Evolutionary conservation across 2,113 vertebrate genomes (phyloP), one percentile per base, ranked within the genome.

Genomic region (Coreoperca whiteheadi): DNA sequence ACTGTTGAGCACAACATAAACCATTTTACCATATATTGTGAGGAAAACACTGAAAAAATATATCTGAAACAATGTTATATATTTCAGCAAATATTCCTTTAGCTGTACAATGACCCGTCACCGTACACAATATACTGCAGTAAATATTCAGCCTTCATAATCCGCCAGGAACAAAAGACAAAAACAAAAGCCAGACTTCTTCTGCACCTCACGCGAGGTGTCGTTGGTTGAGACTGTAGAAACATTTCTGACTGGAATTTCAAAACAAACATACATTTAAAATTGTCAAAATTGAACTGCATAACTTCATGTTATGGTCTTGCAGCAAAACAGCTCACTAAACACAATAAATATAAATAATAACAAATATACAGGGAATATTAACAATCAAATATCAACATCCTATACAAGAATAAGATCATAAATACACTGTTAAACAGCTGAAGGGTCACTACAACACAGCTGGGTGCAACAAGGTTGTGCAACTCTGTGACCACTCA

Each of bases 401-500:
- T 90, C 95, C 97, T 90, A 77, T 91, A 91, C 86, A 92, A 88
- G 85, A 63, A 81, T 82, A 92, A 94, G 81, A 88, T 97, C 98
- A 98, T 98, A 98, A 98, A 98, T 98, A 98, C 93, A 97, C 82
- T 88, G 95, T 97, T 97, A 97, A 97, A 97, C 96, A 96, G 96
- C 95, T 87, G 85, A 95, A 88, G 93, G 93, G 95, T 93, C 93
- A 93, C 93, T 94, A 89, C 82, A 64, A 92, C 94, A 95, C 92
- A 86, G 94, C 93, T 93, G 86, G 96, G 96, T 93, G 96, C 96
- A 95, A 96, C 95, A 92, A 82, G 90, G 93, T 9, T 92, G 94
- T 94, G 93, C 92, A 83, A 79, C 90, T 92, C 88, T 91, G 82
- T 88, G 75, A 85, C 77, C 78, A 79, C 51, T 32, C 70, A 39